A percentile compares a stretch with the other conserved stretches of the same genome.
Conservation (phyloP, 2,113 vertebrate species). For the Acinonyx jubatus region DNA sequence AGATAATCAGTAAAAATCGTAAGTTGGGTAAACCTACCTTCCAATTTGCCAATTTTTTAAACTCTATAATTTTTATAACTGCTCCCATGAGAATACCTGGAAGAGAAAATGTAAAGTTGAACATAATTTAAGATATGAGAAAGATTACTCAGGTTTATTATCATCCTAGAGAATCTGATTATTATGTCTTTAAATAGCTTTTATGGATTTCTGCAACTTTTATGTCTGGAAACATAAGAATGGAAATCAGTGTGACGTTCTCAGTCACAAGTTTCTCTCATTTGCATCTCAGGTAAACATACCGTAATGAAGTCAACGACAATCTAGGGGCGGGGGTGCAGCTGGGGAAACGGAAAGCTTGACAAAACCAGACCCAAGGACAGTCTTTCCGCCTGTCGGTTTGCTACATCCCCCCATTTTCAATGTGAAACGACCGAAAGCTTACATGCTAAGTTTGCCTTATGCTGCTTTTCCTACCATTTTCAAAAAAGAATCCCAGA, state of each 20-base stretch:
- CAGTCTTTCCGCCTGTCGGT: neutral
- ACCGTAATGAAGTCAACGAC: neutral
- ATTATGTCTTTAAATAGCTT: neutral
- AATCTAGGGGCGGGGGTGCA: rapidly evolving
- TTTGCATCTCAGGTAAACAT: neutral
- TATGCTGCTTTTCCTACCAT: neutral
- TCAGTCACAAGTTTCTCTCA: neutral
- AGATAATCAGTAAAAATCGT: neutral
- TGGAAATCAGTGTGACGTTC: neutral
- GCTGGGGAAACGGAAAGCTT: neutral
- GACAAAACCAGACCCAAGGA: neutral
- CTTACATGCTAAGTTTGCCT: neutral
- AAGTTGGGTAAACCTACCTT: constrained; percentile 89
- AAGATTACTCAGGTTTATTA: neutral
- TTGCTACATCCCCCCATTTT: neutral
- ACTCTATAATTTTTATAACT: constrained; percentile 98
- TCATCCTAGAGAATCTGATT: neutral
- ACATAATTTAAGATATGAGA: neutral
- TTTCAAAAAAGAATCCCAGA: neutral
- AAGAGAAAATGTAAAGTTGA: constrained; percentile 67
- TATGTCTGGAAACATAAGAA: neutral
- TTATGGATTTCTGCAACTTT: neutral
- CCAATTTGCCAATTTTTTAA: constrained; percentile 98
- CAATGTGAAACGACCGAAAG: neutral
- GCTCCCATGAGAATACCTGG: constrained; percentile 99